phyloP scores from a whole-genome alignment of 2,888 invertebrate genomes.

The Apamea anceps region DNA sequence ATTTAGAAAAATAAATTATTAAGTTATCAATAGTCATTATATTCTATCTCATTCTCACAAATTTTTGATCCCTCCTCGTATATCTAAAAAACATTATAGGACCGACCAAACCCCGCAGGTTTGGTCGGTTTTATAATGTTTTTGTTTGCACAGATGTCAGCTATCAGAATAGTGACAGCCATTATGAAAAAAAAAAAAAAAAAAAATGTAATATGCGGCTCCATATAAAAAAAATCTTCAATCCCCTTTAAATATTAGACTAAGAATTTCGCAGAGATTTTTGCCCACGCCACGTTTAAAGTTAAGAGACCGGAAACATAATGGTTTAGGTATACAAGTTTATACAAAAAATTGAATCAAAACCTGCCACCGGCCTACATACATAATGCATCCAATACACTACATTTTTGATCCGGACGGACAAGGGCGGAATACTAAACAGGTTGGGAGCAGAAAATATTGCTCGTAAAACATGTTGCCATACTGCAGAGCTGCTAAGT shows the following conservation, averaged over 20 bases:
- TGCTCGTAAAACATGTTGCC: constrained; percentile 30
- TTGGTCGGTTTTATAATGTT: too few relatives aligned
- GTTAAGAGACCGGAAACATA: constrained; percentile 9
- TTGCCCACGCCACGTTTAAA: background rate
- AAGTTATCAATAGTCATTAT: too few relatives aligned
- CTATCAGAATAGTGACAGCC: too few relatives aligned
- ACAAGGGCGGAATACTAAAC: constrained; percentile 39
- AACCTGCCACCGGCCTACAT: constrained; percentile 20
- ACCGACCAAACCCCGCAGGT: too few relatives aligned
- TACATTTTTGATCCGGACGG: constrained; percentile 36
- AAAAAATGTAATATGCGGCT: too few relatives aligned
- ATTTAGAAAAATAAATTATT: too few relatives aligned
- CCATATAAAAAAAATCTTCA: too few relatives aligned
- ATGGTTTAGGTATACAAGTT: background rate
- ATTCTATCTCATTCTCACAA: too few relatives aligned
- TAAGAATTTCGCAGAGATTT: constrained; percentile 19
- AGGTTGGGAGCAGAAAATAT: constrained; percentile 32
- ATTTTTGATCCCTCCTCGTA: too few relatives aligned
- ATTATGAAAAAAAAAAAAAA: too few relatives aligned
- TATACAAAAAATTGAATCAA: constrained; percentile 24
- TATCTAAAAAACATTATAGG: too few relatives aligned
- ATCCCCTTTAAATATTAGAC: background rate
- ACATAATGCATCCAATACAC: constrained; percentile 31
- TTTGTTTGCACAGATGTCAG: too few relatives aligned
- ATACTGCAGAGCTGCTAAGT: constrained; percentile 3